Base-by-base conservation (phyloP, 2,113 vertebrate species). In the Oryzias curvinotus region DNA sequence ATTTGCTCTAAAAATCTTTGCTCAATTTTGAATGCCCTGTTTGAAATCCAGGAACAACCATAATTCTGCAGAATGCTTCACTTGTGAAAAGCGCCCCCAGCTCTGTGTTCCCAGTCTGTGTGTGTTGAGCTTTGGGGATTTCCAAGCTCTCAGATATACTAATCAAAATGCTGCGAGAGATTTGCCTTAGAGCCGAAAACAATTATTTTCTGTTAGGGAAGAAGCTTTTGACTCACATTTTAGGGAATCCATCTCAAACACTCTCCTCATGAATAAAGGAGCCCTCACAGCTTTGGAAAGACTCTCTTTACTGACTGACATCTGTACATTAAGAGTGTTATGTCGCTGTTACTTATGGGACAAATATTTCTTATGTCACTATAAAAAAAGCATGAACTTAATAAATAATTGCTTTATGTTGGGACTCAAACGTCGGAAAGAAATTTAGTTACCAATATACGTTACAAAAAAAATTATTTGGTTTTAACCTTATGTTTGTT, bases 171-270 rank as follows among this genome's bases (percentile, higher is more conserved):
- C 49, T 62, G 57, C 4, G 10, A 72, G 69, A 87, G 73, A 77
- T 88, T 87, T 84, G 50, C 70, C 71, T 69, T 55, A 61, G 69
- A 77, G 83, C 81, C 70, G 60, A 82, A 84, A 85, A 84, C 65
- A 82, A 76, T 77, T 82, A 54, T 69, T 75, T 68, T 85, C 71
- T 77, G 71, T 71, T 54, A 49, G 58, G 25, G 62, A 49, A 50
- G 71, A 75, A 76, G 73, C 85, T 75, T 77, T 82, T 78, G 67
- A 85, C 65, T 76, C 48, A 44, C 69, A 72, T 56, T 71, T 64
- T 71, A 63, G 52, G 47, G 21, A 52, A 73, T 52, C 49, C 62
- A 62, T 78, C 47, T 10, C 15, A 19, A 19, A 18, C n/a, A n/a
- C 16, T 8, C 47, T 18, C n/a, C 18, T 18, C 18, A n/a, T 13